Percentiles rank a stretch among this genome's conserved stretches.
Evolutionary conservation across 2,113 vertebrate genomes (phyloP).

Genomic region (Pomatostomus ruficeps): DNA sequence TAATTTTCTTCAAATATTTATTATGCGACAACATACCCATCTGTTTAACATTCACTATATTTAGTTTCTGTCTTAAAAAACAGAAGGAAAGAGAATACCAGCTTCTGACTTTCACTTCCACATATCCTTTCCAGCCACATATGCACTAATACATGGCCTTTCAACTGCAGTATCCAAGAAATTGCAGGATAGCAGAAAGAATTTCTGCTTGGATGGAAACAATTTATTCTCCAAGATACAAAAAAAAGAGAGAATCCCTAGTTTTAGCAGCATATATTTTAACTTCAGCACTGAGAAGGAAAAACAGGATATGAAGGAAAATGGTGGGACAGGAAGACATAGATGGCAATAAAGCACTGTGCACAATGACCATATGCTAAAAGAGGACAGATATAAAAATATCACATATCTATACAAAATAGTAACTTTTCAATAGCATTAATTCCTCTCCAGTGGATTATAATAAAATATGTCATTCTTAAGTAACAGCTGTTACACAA

Average conservation of each 20-base stretch:
- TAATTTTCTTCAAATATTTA: conserved; percentile 62
- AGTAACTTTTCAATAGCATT: neutral
- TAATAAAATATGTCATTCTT: neutral
- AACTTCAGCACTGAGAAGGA: neutral
- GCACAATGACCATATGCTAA: neutral
- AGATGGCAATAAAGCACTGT: neutral
- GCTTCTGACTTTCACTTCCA: conserved; percentile 7
- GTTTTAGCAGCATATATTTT: neutral
- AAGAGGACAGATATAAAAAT: neutral
- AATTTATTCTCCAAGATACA: neutral
- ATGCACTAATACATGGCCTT: neutral
- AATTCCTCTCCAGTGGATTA: neutral
- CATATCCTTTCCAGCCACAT: neutral
- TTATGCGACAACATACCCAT: conserved; percentile 19
- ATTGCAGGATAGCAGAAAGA: neutral
- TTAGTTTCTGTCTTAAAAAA: conserved; percentile 41
- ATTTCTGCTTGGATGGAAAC: neutral
- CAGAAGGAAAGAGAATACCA: neutral
- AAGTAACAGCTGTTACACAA: neutral
- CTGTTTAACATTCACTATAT: conserved; percentile 35
- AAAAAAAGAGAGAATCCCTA: neutral
- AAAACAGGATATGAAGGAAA: neutral
- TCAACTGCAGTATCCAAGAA: neutral
- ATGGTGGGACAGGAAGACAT: neutral
- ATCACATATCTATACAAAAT: neutral